phyloP scores from a whole-genome alignment of 92 coral and sea anemone species.

The Zoanthus gigantus region DNA sequence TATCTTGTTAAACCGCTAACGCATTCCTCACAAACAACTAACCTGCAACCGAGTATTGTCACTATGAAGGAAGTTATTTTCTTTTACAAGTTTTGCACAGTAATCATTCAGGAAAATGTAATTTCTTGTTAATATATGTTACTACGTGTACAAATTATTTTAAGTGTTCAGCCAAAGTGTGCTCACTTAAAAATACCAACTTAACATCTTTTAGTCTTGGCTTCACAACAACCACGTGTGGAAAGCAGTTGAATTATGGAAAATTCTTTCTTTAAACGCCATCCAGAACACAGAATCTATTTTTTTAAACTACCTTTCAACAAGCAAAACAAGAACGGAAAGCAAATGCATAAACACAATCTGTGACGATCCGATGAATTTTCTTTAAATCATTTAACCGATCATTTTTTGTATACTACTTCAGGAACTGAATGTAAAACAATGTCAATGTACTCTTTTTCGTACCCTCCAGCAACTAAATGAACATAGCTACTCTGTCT shows the following conservation, averaged over 20 bases:
- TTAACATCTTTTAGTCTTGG: not conserved
- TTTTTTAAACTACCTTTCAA: not conserved
- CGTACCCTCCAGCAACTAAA: slow-evolving; percentile 98
- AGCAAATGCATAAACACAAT: not conserved
- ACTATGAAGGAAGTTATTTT: not conserved
- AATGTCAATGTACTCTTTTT: not conserved
- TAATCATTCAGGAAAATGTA: not conserved
- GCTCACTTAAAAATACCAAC: not conserved
- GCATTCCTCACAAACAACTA: not conserved
- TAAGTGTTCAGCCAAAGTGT: not conserved
- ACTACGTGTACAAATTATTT: not conserved
- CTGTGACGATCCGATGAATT: not conserved
- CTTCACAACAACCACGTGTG: slow-evolving; percentile 34
- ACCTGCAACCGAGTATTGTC: not conserved
- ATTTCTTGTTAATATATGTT: not conserved
- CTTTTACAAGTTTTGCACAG: not conserved
- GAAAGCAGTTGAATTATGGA: not conserved
- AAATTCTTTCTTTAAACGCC: not conserved
- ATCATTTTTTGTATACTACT: not conserved
- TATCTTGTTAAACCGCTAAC: not conserved
- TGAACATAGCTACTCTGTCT: slow-evolving; percentile 87
- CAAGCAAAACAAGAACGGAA: not conserved
- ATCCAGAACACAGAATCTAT: not conserved
- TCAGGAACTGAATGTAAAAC: not conserved
- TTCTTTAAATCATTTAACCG: not conserved